Base-by-base conservation (phyloP, 2,888 invertebrate genomes). In the Archips crataeganus region DNA sequence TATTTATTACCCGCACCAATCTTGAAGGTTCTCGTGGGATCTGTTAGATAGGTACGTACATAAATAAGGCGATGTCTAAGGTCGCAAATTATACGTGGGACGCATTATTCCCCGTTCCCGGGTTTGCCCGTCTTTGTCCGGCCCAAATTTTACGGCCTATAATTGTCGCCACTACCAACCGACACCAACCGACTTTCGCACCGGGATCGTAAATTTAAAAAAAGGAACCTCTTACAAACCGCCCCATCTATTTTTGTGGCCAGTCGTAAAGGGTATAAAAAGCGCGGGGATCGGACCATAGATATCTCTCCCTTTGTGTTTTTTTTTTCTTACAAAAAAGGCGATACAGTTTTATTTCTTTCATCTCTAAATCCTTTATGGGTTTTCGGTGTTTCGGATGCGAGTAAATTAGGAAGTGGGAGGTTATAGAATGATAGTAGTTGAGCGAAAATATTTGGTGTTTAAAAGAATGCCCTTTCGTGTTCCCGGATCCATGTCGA, bases 171-270 rank as follows among this genome's bases (percentile, higher is more conserved):
- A 83, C 85, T 85, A 84, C 82, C 81, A 77, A 76, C 80, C 59
- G 67, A 45, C 45, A 47, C 32, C 82, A 76, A 79, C 81, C 80
- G 81, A 84, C 87, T 88, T 91, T 89, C 87, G 85, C 85, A 84
- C 82, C 79, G 78, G 77, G 83, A 81, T 85, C 88, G 88, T 88
- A 88, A 89, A 90, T 90, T 88, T 82, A 65, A 83, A 88, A 89
- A 89, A 87, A 86, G 86, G 85, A 80, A 85, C 85, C 83, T 86
- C 88, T 83, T 79, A 82, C 84, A 83, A 70, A 74, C 74, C 69
- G 69, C 80, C 80, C 82, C 82, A 80, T 72, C 72, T 81, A 80
- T 87, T 88, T 88, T 87, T 88, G 88, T 82, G 83, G 82, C 82
- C 79, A 81, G 81, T 80, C 83, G 80, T 80, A 77, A 78, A 83